Percentiles rank a stretch among this genome's conserved stretches.
Conservation (phyloP, 2,113 vertebrate species). For the Ameiurus melas region DNA sequence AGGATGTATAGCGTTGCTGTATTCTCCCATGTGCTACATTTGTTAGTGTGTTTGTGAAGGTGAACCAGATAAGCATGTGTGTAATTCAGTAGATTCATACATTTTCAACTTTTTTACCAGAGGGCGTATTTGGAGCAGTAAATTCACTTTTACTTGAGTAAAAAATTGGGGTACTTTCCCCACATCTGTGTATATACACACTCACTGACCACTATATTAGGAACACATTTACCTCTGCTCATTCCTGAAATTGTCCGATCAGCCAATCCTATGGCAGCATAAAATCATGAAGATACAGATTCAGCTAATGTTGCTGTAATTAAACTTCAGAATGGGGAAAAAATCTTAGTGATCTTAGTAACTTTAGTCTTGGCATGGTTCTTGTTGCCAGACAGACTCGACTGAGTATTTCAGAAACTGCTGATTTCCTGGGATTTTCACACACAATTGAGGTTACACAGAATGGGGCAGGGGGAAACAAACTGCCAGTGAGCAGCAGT, state of each 20-base stretch:
- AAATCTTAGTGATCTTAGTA: background rate
- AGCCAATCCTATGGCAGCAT: background rate
- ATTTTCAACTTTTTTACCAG: background rate
- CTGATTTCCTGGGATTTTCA: background rate
- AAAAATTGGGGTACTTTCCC: background rate
- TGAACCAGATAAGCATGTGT: background rate
- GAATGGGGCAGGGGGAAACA: no score
- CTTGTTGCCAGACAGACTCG: background rate
- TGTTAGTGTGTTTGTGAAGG: background rate
- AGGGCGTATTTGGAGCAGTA: background rate
- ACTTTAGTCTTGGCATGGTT: background rate
- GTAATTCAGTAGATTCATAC: background rate
- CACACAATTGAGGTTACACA: no score
- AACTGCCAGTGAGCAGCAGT: background rate
- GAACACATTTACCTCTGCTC: background rate
- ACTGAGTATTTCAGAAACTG: background rate
- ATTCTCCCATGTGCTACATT: slow-evolving; percentile 10
- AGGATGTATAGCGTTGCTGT: slow-evolving; percentile 3
- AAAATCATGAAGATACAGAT: background rate
- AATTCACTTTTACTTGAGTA: background rate
- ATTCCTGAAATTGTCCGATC: background rate
- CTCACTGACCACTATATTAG: background rate
- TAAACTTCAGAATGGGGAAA: background rate
- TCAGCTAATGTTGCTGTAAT: background rate
- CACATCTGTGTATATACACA: background rate